Base-by-base conservation (phyloP, 1,140 invertebrate genomes). In the Drosophila hydei region DNA sequence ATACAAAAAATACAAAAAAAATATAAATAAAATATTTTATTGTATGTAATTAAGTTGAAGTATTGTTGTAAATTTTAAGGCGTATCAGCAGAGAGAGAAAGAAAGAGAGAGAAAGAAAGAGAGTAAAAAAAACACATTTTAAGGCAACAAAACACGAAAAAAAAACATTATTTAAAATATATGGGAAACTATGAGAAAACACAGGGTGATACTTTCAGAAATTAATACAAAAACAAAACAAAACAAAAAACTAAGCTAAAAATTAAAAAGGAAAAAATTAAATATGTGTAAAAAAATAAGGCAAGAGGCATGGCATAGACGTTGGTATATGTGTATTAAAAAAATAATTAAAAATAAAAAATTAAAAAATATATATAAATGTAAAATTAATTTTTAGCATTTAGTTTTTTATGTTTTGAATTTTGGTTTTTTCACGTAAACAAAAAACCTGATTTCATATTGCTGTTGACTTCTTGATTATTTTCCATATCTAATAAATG, bases 171-270 rank as follows among this genome's bases (percentile, higher is more conserved):
- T 71, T 71, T 64, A 51, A 65, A 59, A 67, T 52, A 71, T 52
- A 72, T 72, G 69, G 62, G 30, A 80, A 87, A 88, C 83, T 88
- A 90, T 84, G 83, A 83, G 70, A 90, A 90, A 90, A 90, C 76
- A 90, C 88, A 90, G 88, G 88, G 88, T 90, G 88, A 90, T 90
- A 90, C 87, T 87, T 87, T 90, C 75, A 87, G 72, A 90, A 89
- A 90, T 90, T 79, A 85, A 77, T 87, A 85, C 77, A 87, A 85
- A 72, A 56, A 45, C n/a, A 42, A 42, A 42, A 42, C 14, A 8
- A 42, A 42, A 18, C 38, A 40, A 42, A 42, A 18, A 76, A 64
- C 23, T 70, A 65, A 75, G 61, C 27, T 55, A 72, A 78, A 70
- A 61, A 42, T 65, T 55, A 76, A 81, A 54, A 4, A 19, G 56